Percentiles rank a stretch among this genome's conserved stretches.
These are phyloP conservation scores for Desmodus rotundus DNA, from an alignment of 2,113 vertebrate species.

Conservation along the genomic window DNA sequence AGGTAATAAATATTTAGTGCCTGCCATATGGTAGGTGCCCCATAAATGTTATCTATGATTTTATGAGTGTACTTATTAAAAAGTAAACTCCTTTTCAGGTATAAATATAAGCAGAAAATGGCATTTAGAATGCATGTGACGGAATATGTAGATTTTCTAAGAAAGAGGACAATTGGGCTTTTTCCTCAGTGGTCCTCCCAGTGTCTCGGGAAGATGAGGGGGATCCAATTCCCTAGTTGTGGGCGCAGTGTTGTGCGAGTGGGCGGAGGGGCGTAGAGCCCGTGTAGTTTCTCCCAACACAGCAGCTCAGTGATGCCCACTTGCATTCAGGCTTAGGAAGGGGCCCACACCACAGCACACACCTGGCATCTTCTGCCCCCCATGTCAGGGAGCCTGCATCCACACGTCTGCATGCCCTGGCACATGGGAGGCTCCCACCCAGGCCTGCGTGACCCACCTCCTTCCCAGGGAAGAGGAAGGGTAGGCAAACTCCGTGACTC, in stretches of 20 bases:
- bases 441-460: background rate
- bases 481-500: conserved; percentile 60
- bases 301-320: background rate
- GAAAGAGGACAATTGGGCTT: background rate
- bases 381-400: background rate
- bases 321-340: background rate
- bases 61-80: background rate
- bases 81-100: background rate
- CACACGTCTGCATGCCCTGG: background rate
- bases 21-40: background rate
- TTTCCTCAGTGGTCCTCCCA: background rate
- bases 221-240: background rate
- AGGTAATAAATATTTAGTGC: background rate
- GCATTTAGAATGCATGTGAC: background rate
- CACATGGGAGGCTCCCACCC: background rate
- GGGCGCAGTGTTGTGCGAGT: background rate
- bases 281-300: background rate
- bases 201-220: background rate
- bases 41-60: background rate
- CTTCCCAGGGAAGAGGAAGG: background rate
- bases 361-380: background rate
- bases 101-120: background rate
- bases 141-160: background rate
- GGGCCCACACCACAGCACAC: rapidly evolving
- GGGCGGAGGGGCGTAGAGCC: background rate